Conservation (phyloP, 2,888 invertebrate species). For the Papilio protenor region DNA sequence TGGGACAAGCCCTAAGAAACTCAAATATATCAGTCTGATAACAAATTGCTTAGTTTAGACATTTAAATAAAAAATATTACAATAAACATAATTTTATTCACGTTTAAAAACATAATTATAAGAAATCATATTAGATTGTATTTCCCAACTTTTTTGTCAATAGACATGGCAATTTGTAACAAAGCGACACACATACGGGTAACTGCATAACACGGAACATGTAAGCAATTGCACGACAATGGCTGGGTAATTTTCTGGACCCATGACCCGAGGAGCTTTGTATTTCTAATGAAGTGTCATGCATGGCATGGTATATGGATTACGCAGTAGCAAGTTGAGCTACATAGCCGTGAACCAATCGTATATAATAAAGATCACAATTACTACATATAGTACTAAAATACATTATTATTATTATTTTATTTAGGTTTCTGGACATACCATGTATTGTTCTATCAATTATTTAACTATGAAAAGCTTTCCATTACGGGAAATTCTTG, state of each 20-base stretch:
- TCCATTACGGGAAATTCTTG: neutral
- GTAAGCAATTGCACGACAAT: conserved; percentile 21
- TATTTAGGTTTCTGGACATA: neutral
- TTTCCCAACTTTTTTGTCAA: conserved; percentile 16
- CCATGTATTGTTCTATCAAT: neutral
- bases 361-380: neutral
- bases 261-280: neutral
- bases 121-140: neutral
- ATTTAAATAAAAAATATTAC: no score
- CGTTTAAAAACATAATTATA: neutral
- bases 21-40: no score
- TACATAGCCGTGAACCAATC: neutral
- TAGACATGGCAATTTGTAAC: neutral
- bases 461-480: neutral
- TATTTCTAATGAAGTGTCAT: conserved; percentile 6
- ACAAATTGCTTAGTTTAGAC: no score
- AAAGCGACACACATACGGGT: conserved; percentile 1
- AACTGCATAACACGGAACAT: conserved; percentile 17
- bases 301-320: conserved; percentile 24
- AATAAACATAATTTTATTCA: no score
- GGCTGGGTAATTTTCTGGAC: conserved; percentile 36
- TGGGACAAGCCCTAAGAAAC: no score
- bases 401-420: no score
- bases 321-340: neutral
- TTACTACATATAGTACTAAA: neutral